phyloP scores from a whole-genome alignment of 2,888 invertebrate species.

The Heliconius charithonia region DNA sequence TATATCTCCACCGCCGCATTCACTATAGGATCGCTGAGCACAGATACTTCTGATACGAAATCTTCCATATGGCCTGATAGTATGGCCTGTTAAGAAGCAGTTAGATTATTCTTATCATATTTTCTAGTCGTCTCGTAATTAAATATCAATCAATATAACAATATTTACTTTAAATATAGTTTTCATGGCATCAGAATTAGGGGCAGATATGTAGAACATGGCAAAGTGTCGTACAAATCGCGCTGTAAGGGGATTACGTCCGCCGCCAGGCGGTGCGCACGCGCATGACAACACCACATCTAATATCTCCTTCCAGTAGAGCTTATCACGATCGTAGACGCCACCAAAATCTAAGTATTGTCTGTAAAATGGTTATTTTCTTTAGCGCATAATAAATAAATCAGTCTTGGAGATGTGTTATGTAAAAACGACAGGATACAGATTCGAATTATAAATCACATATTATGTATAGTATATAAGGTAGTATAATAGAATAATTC shows the following conservation, averaged over 20 bases:
- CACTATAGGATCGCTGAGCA: conserved; percentile 88
- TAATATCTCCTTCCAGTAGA: conserved; percentile 94
- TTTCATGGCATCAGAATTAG: conserved; percentile 89
- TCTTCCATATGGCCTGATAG: conserved; percentile 90
- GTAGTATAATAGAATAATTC: too few species aligned
- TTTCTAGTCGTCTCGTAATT: neutral
- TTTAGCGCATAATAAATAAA: neutral
- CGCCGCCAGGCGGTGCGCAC: conserved; percentile 96
- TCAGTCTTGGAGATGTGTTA: too few species aligned
- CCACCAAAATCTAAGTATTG: conserved; percentile 91
- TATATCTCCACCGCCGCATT: conserved; percentile 93
- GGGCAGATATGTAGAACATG: conserved; percentile 92
- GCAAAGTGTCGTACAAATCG: conserved; percentile 95
- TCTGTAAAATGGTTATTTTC: conserved; percentile 60
- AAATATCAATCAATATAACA: neutral
- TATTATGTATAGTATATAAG: too few species aligned
- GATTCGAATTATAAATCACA: too few species aligned
- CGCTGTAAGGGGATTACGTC: conserved; percentile 92
- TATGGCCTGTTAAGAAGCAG: conserved; percentile 82
- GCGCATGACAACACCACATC: conserved; percentile 92
- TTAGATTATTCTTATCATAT: neutral
- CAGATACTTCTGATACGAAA: conserved; percentile 88
- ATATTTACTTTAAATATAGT: conserved; percentile 87
- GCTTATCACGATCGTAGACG: conserved; percentile 93
- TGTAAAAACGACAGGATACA: too few species aligned